Evolutionary conservation across 1,140 invertebrate species (phyloP), one percentile per base, ranked within the genome.

Genomic region (Musca vetustissima): DNA sequence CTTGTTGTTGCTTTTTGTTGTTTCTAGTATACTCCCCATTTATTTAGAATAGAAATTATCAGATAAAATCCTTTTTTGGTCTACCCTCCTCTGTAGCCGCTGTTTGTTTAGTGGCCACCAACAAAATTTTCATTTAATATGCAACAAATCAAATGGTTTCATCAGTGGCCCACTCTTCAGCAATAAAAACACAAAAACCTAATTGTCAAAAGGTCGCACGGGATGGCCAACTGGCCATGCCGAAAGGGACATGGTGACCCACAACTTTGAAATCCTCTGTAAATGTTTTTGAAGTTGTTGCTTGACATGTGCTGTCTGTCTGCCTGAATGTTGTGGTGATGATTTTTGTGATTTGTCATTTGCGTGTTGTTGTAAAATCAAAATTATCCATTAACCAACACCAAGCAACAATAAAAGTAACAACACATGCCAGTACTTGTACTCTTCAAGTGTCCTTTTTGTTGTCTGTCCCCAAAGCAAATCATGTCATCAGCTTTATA

Each of bases 321-420:
- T 43, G 36, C 1, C 36, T 13, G 36, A 11, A 4, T 11, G 17
- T 36, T 43, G 36, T 21, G 57, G 36, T 59, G 55, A 59, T 61
- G 57, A 61, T 61, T 48, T 25, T 59, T 52, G 66, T 59, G 57
- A 69, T 59, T 64, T 69, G 61, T 69, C 59, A 61, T 32, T 69
- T 69, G 67, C 67, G 67, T 69, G 67, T 49, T 59, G 67, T 64
- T 50, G 47, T 22, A 69, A 69, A 69, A 69, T 69, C 67, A 64
- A 64, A 69, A 69, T 64, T 69, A 32, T 69, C 57, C 57, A 69
- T 69, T 69, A 69, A 64, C 48, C 64, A 50, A 14, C 15, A 24
- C 49, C 64, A 66, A n/a, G 48, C 48, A 66, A 66, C 24, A 50
- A n/a, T n/a, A n/a, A n/a, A n/a, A 19, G 15, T 13, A 15, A 24